phyloP scores from a whole-genome alignment of 2,113 vertebrate species.

The Poeciliopsis retropinna region DNA sequence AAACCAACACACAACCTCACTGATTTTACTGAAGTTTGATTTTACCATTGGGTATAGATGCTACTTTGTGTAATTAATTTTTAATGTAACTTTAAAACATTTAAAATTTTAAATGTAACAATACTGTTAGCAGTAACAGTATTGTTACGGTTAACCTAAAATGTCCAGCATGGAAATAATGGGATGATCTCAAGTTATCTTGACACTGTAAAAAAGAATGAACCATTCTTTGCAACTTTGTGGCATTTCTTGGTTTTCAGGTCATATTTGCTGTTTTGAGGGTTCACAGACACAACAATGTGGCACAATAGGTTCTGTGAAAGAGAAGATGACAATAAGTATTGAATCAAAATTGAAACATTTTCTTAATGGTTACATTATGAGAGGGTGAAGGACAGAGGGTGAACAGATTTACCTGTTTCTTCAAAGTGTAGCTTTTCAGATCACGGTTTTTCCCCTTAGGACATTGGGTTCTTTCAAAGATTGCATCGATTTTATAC shows the following conservation, averaged over 20 bases:
- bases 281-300: constrained; percentile 58
- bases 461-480: constrained; percentile 67
- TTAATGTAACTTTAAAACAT: too few relatives aligned
- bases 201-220: too few relatives aligned
- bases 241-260: constrained; percentile 3
- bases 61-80: too few relatives aligned
- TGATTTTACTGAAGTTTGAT: too few relatives aligned
- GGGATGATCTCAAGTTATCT: too few relatives aligned
- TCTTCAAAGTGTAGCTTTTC: constrained; percentile 44
- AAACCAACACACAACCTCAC: too few relatives aligned
- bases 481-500: constrained; percentile 52
- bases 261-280: constrained; percentile 18
- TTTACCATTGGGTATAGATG: too few relatives aligned
- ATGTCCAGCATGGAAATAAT: too few relatives aligned
- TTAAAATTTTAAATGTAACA: too few relatives aligned
- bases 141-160: too few relatives aligned
- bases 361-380: not conserved
- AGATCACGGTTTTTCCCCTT: constrained; percentile 58
- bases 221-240: too few relatives aligned
- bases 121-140: too few relatives aligned
- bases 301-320: constrained; percentile 65
- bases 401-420: constrained; percentile 47
- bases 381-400: not conserved
- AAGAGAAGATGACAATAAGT: constrained; percentile 12
- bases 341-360: not conserved